phyloP scores from a whole-genome alignment of 2,113 vertebrate genomes.

The Cynopterus brachyotis region DNA sequence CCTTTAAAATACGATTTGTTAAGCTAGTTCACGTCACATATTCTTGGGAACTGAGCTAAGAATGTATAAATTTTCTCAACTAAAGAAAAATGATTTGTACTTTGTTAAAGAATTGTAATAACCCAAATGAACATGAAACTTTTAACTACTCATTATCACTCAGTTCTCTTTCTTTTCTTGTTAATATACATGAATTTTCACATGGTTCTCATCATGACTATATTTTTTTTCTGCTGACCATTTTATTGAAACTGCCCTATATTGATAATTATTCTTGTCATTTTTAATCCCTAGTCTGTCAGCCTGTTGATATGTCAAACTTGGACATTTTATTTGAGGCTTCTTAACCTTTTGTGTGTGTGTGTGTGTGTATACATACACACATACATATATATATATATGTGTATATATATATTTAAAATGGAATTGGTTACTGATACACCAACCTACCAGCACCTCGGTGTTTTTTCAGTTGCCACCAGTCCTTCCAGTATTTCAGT shows the following conservation, averaged over 20 bases:
- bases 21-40: not conserved
- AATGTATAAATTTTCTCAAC: not conserved
- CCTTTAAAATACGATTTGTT: not conserved
- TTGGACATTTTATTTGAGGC: not conserved
- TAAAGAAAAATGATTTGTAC: slow-evolving; percentile 8
- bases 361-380: too few relatives aligned
- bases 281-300: not conserved
- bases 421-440: not conserved
- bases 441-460: not conserved
- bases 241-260: not conserved
- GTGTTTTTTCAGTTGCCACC: slow-evolving; percentile 15
- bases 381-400: too few relatives aligned
- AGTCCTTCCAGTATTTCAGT: not conserved
- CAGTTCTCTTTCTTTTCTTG: not conserved
- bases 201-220: not conserved
- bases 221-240: not conserved
- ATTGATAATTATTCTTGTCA: not conserved
- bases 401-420: not conserved
- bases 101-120: not conserved
- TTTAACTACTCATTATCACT: not conserved
- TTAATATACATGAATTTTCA: not conserved
- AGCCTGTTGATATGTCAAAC: not conserved
- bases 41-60: not conserved
- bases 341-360: not conserved
- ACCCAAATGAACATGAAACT: not conserved